A percentile compares a stretch with the other conserved stretches of the same genome.
phyloP scores from a whole-genome alignment of 2,113 vertebrate species.

The Anas platyrhynchos region DNA sequence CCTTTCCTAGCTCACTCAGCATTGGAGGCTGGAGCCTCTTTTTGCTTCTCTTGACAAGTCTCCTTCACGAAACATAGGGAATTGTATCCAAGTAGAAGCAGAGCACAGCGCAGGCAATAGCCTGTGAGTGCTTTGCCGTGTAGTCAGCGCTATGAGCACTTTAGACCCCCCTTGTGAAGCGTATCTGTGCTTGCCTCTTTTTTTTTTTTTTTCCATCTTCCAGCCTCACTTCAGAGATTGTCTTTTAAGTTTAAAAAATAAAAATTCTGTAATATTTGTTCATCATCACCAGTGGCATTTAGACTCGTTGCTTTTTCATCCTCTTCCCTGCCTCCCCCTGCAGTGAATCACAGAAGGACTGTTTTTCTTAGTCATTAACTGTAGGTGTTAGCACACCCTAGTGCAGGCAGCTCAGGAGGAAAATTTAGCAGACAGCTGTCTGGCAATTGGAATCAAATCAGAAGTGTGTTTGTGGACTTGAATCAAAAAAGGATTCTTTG shows the following conservation, averaged over 20 bases:
- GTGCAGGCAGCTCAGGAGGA: neutral
- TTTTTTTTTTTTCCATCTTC: neutral
- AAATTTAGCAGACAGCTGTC: conserved; percentile 48
- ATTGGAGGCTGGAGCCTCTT: neutral
- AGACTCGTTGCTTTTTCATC: neutral
- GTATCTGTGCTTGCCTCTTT: neutral
- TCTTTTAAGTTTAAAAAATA: neutral
- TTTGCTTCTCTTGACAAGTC: neutral
- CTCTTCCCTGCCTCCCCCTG: neutral
- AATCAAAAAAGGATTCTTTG: neutral
- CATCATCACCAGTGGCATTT: conserved; percentile 44
- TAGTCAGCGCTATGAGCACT: neutral
- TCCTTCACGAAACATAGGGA: neutral
- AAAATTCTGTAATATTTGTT: neutral
- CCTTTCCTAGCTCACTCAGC: neutral
- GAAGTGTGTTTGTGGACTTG: neutral
- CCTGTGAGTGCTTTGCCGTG: neutral
- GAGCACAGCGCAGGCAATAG: neutral
- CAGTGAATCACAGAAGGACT: conserved; percentile 25
- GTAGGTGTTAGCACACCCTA: conserved; percentile 44
- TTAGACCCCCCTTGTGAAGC: neutral
- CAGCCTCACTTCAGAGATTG: neutral
- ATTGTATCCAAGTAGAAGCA: neutral
- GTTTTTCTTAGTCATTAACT: conserved; percentile 56
- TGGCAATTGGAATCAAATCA: conserved; percentile 27